phyloP scores from a whole-genome alignment of 2,888 invertebrate genomes.

The Tholera decimalis region DNA sequence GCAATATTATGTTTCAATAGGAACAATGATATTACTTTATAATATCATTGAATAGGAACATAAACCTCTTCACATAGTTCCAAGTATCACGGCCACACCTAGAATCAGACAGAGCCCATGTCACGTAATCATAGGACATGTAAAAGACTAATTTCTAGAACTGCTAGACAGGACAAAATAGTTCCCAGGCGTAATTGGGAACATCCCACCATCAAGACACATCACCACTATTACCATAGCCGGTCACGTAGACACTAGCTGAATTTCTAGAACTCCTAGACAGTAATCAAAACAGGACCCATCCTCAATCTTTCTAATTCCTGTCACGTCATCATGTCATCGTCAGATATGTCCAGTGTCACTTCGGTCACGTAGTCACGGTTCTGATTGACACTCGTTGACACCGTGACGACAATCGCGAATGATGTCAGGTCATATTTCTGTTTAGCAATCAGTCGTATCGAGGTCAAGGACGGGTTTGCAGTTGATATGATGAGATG shows the following conservation, averaged over 20 bases:
- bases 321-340: constrained; percentile 6
- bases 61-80: too few species aligned
- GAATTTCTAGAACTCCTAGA: neutral
- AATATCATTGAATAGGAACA: too few species aligned
- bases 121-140: neutral
- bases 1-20: too few species aligned
- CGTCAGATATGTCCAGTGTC: constrained; percentile 12
- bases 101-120: neutral
- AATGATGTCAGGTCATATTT: constrained; percentile 5
- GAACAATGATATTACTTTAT: too few species aligned
- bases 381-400: constrained; percentile 27
- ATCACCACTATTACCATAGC: neutral
- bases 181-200: neutral
- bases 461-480: constrained; percentile 18
- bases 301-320: constrained; percentile 12
- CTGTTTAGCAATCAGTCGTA: neutral
- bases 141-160: neutral
- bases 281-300: neutral
- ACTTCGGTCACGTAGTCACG: constrained; percentile 14
- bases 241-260: neutral
- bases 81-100: too few species aligned
- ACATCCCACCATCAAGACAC: too few species aligned
- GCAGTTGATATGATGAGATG: neutral
- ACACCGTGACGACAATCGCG: constrained; percentile 16
- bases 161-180: neutral